Evolutionary conservation across 2,888 invertebrate species (phyloP), one percentile per base, ranked within the genome.

Genomic region (Meiosimyza platycephala): DNA sequence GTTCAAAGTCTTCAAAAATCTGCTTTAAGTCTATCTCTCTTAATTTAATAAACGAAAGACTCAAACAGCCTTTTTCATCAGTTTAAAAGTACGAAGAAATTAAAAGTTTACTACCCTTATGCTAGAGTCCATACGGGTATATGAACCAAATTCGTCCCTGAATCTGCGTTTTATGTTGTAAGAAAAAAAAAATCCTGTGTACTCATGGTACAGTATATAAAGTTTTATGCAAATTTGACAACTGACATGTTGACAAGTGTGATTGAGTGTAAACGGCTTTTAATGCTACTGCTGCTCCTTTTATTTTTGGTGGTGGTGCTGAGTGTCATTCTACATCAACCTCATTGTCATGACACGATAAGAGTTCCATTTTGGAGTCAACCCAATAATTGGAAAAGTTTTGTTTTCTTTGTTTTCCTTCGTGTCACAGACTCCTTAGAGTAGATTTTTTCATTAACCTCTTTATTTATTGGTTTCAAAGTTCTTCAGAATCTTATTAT

Each of bases 231-330:
- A 83, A 84, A 83, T 84, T 81, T 80, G 81, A 82, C 80, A 80
- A 82, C 78, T 80, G 83, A 81, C 80, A 82, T 82, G 83, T 81
- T 85, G 85, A 83, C 84, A 85, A 81, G 81, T 79, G 78, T 80
- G 82, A 85, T 81, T 81, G 79, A 82, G 80, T 78, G 79, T 74
- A 78, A 78, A 76, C 76, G 74, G 78, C 77, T 75, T 78, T 40
- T 40, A 40, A 40, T 40, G 40, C 40, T 40, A 40, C 40, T 40
- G 40, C 40, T 40, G 40, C 40, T 40, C 16, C 16, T 62, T 62
- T 62, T 62, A 1, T 22, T 1, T n/a, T 11, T 28, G 33, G 13
- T 13, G 40, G 55, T 52, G 15, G n/a, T 47, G 55, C n/a, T 55
- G 6, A 28, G 28, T 22, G 63, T 40, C 40, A 40, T 40, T 40